Base-by-base conservation (phyloP, 2,113 vertebrate genomes). In the Accipiter virgatus region DNA sequence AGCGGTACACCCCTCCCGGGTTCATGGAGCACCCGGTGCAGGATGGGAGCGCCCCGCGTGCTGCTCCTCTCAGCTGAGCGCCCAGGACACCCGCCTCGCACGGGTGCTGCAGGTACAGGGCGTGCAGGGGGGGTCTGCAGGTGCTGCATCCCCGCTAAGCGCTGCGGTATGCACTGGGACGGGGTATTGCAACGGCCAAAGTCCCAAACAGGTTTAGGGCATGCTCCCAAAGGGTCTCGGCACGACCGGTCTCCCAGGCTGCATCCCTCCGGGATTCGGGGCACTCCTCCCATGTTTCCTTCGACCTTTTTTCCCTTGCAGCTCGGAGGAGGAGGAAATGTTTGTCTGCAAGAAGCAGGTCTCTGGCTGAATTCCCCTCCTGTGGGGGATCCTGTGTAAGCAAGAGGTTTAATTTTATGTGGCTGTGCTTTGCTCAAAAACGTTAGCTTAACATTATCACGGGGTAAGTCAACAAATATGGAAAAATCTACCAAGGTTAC, bases 401-500 rank as follows among this genome's bases (percentile, higher is more conserved):
- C 3, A 48, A 26, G 81, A 75, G 40, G 34, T 83, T 79, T 59
- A 29, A 31, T 94, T 97, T 87, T 45, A 74, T 27, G 11, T 1
- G 13, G 79, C 93, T 84, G 50, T 9, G 18, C 91, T 50, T 32
- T 86, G 87, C 92, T 96, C 83, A 18, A 6, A 65, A 96, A 67
- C 93, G 86, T 94, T 68, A 93, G 86, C 86, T 88, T 38, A 14
- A 52, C 45, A 2, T 92, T 36, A 71, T 77, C 92, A 11, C 3
- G 0, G 22, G 77, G 14, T 71, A 66, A 96, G 29, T 88, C 45
- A 58, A 93, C 79, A 92, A 32, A 26, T 18, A 45, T 0, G 22
- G 94, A 95, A 78, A 71, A 97, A 93, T 50, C 59, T 9, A 80
- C 88, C 83, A 43, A 74, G 71, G 91, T 85, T 81, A 66, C 27